Percentiles rank a stretch among this genome's conserved stretches.
phyloP scores from a whole-genome alignment of 2,888 invertebrate species.

The Drosophila maculinotata region DNA sequence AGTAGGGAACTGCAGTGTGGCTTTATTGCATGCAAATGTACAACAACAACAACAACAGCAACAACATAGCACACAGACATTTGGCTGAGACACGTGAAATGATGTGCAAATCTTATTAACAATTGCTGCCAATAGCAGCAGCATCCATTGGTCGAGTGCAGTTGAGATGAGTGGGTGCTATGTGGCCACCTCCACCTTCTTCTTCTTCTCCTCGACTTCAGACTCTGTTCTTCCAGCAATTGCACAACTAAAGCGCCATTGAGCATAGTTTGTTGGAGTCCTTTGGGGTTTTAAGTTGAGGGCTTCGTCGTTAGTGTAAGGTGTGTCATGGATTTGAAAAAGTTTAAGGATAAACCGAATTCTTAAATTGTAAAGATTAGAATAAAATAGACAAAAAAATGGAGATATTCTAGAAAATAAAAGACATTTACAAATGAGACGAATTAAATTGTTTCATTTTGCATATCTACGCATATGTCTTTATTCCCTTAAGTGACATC shows the following conservation, averaged over 20 bases:
- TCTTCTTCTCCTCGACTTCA: not conserved
- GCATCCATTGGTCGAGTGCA: constrained; percentile 40
- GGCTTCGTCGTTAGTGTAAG: constrained; percentile 5
- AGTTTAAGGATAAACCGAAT: not conserved
- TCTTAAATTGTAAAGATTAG: not conserved
- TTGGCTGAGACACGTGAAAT: constrained; percentile 76
- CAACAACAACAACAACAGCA: constrained; percentile 19
- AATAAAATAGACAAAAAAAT: not conserved
- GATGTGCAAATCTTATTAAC: constrained; percentile 80
- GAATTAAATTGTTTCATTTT: constrained; percentile 17
- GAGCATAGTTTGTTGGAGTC: constrained; percentile 23
- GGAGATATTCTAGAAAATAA: not conserved
- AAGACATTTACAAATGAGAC: too few relatives aligned
- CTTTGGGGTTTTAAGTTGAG: not conserved
- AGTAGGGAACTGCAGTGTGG: constrained; percentile 53
- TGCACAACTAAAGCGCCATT: constrained; percentile 33
- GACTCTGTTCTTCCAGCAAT: constrained; percentile 6
- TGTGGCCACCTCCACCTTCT: not conserved
- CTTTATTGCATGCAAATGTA: constrained; percentile 74
- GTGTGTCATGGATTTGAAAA: constrained; percentile 7
- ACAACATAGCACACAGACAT: constrained; percentile 39
- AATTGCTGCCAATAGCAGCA: constrained; percentile 74
- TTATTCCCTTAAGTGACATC: constrained; percentile 31
- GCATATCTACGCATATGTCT: constrained; percentile 2
- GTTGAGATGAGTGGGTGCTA: constrained; percentile 20